These are phyloP conservation scores for Drosophila seguyi DNA, from an alignment of 1,140 invertebrate species.

Conservation along the genomic window DNA sequence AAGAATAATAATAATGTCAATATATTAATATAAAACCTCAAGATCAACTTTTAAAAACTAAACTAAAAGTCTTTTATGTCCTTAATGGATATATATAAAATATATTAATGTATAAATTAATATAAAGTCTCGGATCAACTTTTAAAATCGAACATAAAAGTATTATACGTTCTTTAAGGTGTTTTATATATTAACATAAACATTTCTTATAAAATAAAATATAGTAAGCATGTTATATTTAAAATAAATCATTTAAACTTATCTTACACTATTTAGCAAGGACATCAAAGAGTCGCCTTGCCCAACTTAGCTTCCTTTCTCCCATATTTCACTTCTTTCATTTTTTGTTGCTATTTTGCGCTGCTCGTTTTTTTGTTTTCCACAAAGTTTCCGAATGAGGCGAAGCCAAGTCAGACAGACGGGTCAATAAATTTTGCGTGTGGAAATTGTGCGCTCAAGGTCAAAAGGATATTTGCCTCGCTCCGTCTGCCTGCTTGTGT, in stretches of 20 bases:
- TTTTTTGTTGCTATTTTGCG: neutral
- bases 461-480: conserved; percentile 84
- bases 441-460: conserved; percentile 83
- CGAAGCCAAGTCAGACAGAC: conserved; percentile 68
- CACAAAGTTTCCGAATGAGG: conserved; percentile 57
- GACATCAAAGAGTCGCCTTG: neutral
- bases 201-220: neutral
- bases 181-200: neutral
- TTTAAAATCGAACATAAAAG: neutral
- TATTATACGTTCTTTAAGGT: neutral
- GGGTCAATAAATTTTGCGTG: conserved; percentile 84
- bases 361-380: conserved; percentile 50
- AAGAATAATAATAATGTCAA: no score
- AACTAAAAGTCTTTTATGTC: no score
- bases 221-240: no score
- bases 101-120: no score
- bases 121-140: neutral
- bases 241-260: no score
- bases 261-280: neutral
- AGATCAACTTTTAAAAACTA: no score
- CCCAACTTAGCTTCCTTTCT: neutral
- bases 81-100: no score
- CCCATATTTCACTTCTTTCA: conserved; percentile 20
- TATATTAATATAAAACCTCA: no score
- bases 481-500: conserved; percentile 18